Conservation (phyloP, 2,888 invertebrate species). For the Leucophenga montana region DNA sequence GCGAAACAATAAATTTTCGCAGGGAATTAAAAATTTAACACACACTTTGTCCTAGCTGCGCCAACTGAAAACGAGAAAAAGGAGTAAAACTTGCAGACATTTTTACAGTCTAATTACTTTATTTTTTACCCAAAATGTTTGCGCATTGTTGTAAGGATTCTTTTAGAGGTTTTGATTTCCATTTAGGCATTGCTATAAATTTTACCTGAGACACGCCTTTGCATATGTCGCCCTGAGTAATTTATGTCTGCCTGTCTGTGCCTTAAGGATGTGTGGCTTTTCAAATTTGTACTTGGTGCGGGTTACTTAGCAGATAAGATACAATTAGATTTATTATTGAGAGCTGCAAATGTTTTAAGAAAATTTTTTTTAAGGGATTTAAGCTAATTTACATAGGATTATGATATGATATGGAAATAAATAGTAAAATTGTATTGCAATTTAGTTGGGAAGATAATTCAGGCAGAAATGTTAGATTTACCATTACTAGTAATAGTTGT, state of each 20-base stretch:
- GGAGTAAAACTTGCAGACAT: constrained; percentile 42
- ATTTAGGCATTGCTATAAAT: constrained; percentile 53
- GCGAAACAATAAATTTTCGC: constrained; percentile 63
- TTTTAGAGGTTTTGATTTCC: constrained; percentile 28
- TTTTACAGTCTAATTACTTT: constrained; percentile 36
- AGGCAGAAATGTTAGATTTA: too few relatives aligned
- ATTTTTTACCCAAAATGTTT: constrained; percentile 27
- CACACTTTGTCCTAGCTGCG: constrained; percentile 32
- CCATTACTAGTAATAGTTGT: too few relatives aligned
- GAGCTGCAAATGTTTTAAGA: background rate
- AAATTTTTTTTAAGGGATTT: too few relatives aligned
- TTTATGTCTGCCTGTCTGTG: constrained; percentile 51
- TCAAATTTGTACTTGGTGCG: constrained; percentile 18
- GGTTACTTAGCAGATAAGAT: background rate
- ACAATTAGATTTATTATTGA: background rate
- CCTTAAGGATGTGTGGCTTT: constrained; percentile 9
- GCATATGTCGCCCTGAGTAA: constrained; percentile 64
- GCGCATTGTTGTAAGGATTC: background rate
- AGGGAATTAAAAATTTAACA: constrained; percentile 68
- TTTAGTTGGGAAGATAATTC: too few relatives aligned
- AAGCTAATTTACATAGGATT: constrained; percentile 26
- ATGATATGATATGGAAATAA: constrained; percentile 24
- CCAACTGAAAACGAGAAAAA: background rate
- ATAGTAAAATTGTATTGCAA: too few relatives aligned
- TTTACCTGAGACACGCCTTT: constrained; percentile 67